Base-by-base conservation (phyloP, 2,888 invertebrate genomes). In the Meandrusa payeni region DNA sequence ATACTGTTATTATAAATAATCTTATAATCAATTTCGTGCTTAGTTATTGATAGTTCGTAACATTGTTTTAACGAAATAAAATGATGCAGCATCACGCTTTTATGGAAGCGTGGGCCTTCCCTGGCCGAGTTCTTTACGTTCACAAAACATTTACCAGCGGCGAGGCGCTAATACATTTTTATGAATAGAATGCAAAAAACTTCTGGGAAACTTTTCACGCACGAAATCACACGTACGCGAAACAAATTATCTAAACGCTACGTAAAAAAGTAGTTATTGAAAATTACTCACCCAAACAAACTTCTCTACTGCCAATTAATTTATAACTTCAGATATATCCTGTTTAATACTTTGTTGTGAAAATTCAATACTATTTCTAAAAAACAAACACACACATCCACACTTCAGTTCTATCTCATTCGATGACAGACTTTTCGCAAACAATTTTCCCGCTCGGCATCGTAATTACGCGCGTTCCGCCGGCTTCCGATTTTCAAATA, bases 401-500 rank as follows among this genome's bases (percentile, higher is more conserved):
- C n/a, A n/a, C n/a, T n/a, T 24, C 2, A 28, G 13, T 38, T 32
- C 10, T 38, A 37, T 7, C 10, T 39, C 19, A 33, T 36, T 43
- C n/a, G 7, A n/a, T 27, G 9, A 6, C 28, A 5, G 10, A 29
- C 10, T 47, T 41, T 47, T 48, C 36, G 38, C 43, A 28, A 27
- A 39, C 27, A 19, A 43, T 19, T 69, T 67, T 69, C 65, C 66
- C 69, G 62, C 77, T 69, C 63, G 50, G 41, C 60, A 55, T 64
- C 22, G 27, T 32, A 42, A 58, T 53, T 59, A 38, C 37, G 59
- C 80, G 69, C 70, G 77, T 59, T 73, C 73, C 72, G 70, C 55
- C 68, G 61, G 70, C 61, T 65, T 76, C 72, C 76, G 73, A 71
- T 78, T 83, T 83, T 80, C 77, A 80, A 83, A 83, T 83, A 82